These are phyloP conservation scores for Aporrectodea caliginosa DNA, from an alignment of 1,140 invertebrate genomes.

Conservation along the genomic window DNA sequence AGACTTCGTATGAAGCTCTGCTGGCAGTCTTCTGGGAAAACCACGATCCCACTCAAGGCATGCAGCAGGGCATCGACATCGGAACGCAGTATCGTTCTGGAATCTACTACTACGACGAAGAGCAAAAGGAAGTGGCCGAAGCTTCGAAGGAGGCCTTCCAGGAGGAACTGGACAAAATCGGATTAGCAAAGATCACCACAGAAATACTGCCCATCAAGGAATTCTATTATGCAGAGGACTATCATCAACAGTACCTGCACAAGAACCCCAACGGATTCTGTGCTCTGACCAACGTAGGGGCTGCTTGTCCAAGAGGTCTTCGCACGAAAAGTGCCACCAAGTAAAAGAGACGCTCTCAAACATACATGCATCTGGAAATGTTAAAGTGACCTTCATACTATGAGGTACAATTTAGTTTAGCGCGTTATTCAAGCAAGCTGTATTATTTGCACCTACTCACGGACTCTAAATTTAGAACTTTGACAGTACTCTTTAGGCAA, in stretches of 20 bases:
- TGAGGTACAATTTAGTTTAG: not conserved
- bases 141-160: constrained; percentile 42
- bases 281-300: constrained; percentile 48
- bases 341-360: not conserved
- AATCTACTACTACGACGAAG: constrained; percentile 49
- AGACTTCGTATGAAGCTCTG: constrained; percentile 41
- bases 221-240: constrained; percentile 56
- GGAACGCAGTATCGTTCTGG: constrained; percentile 54
- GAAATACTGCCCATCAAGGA: constrained; percentile 45
- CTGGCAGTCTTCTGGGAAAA: constrained; percentile 52
- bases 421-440: not conserved
- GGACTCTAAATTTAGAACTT: not conserved
- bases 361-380: not conserved
- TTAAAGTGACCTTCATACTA: not conserved
- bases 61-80: constrained; percentile 51
- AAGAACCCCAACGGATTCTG: constrained; percentile 53
- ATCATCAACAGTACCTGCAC: constrained; percentile 55
- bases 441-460: too few species aligned
- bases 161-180: constrained; percentile 41
- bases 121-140: constrained; percentile 46
- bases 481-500: too few species aligned
- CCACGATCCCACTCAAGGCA: constrained; percentile 53
- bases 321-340: too few species aligned
- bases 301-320: constrained; percentile 42
- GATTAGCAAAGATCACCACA: constrained; percentile 47